Conservation (phyloP, 2,888 invertebrate species). For the Tholera decimalis region DNA sequence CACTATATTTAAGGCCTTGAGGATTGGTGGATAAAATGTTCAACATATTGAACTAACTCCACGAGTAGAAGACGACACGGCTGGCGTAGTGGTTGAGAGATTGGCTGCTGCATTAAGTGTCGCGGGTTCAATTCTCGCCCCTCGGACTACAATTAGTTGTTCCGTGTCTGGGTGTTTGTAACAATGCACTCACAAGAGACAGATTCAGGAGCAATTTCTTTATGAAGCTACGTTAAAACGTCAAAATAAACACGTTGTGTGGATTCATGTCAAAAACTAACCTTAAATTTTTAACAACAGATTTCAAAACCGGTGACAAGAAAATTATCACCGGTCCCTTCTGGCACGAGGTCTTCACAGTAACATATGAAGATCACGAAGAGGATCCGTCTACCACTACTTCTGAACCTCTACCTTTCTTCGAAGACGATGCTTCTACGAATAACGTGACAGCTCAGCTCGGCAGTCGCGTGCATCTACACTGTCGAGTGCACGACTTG, state of each 20-base stretch:
- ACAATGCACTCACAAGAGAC: too few relatives aligned
- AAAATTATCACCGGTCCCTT: conserved; percentile 84
- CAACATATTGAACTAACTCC: too few relatives aligned
- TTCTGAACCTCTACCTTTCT: conserved; percentile 94
- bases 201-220: too few relatives aligned
- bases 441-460: conserved; percentile 94
- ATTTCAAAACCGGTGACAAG: conserved; percentile 87
- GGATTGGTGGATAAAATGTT: too few relatives aligned
- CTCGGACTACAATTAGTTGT: too few relatives aligned
- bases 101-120: too few relatives aligned
- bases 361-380: conserved; percentile 83
- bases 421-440: conserved; percentile 92
- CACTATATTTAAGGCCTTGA: too few relatives aligned
- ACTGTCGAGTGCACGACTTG: conserved; percentile 93
- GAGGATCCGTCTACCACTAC: conserved; percentile 91
- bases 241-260: not conserved
- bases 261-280: not conserved
- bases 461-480: conserved; percentile 92
- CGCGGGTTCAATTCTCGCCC: too few relatives aligned
- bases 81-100: too few relatives aligned
- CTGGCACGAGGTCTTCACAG: conserved; percentile 88
- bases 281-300: conserved; percentile 65
- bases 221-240: too few relatives aligned
- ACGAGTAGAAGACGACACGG: too few relatives aligned
- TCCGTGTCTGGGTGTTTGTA: too few relatives aligned